Evolutionary conservation across 1,140 invertebrate species (phyloP).

Genomic region (Hesperophylax magnus): DNA sequence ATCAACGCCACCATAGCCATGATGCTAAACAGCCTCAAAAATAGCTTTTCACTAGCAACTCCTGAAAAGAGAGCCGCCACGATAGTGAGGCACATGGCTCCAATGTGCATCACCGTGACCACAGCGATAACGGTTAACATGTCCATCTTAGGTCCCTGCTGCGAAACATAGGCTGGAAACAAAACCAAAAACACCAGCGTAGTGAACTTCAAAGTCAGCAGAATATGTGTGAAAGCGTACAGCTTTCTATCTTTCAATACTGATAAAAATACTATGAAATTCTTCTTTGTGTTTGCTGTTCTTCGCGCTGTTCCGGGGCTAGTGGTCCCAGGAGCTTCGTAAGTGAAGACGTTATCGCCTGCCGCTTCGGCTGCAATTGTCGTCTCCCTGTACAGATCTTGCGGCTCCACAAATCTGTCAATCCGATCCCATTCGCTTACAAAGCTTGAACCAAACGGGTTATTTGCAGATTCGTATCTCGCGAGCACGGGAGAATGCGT

Average conservation of each 20-base stretch:
- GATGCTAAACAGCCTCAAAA: slow-evolving; percentile 62
- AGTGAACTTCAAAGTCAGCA: slow-evolving; percentile 64
- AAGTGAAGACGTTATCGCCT: slow-evolving; percentile 61
- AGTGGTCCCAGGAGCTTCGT: slow-evolving; percentile 15
- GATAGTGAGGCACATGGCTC: slow-evolving; percentile 64
- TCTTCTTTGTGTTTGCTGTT: slow-evolving; percentile 65
- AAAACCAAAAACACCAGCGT: slow-evolving; percentile 63
- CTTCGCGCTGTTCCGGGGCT: slow-evolving; percentile 61
- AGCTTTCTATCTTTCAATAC: slow-evolving; percentile 67
- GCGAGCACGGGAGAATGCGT: slow-evolving; percentile 62
- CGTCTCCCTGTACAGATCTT: slow-evolving; percentile 67
- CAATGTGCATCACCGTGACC: slow-evolving; percentile 61
- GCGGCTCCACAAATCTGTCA: slow-evolving; percentile 60
- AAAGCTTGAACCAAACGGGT: slow-evolving; percentile 42
- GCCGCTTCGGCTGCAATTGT: slow-evolving; percentile 62
- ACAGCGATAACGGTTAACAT: slow-evolving; percentile 62
- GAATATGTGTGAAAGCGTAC: slow-evolving; percentile 66
- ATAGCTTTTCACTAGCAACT: slow-evolving; percentile 62
- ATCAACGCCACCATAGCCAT: slow-evolving; percentile 65
- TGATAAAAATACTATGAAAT: slow-evolving; percentile 64
- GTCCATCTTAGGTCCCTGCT: slow-evolving; percentile 64
- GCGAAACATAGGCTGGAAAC: slow-evolving; percentile 64
- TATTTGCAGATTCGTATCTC: slow-evolving; percentile 53
- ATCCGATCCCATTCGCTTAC: slow-evolving; percentile 61
- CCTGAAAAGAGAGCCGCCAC: slow-evolving; percentile 63